phyloP scores from a whole-genome alignment of 1,140 invertebrate genomes.

The Vollenhovia emeryi region DNA sequence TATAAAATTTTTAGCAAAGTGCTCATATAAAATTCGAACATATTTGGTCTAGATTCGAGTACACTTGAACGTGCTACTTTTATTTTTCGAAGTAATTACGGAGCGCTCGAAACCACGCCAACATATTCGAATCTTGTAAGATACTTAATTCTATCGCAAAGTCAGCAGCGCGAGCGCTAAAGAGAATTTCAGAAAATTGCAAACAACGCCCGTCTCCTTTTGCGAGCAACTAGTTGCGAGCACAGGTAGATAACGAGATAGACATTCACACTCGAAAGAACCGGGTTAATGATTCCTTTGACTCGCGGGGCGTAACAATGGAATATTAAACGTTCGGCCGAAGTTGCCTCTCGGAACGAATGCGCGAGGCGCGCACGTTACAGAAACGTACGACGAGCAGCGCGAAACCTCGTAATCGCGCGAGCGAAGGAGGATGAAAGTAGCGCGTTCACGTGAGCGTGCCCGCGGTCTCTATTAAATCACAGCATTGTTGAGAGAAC shows the following conservation, averaged over 20 bases:
- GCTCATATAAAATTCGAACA: no score
- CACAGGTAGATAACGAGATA: not conserved
- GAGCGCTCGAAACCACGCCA: no score
- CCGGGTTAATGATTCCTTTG: not conserved
- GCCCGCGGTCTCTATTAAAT: conserved; percentile 57
- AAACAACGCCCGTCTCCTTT: not conserved
- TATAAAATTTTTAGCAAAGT: no score
- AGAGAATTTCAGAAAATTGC: not conserved
- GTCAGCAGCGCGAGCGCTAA: no score
- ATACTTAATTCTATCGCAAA: no score
- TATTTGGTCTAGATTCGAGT: no score
- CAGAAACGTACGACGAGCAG: not conserved
- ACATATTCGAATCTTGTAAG: no score
- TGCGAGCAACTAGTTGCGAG: not conserved
- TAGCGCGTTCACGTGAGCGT: conserved; percentile 21
- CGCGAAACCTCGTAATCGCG: conserved; percentile 51
- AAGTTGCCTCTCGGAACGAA: not conserved
- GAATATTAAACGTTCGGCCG: conserved; percentile 26
- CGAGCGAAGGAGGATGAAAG: conserved; percentile 64
- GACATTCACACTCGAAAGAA: not conserved
- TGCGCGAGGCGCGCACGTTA: not conserved
- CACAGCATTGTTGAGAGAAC: conserved; percentile 59
- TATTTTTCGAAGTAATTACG: no score
- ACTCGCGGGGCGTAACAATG: not conserved
- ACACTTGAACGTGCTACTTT: no score